Percentiles rank a stretch among this genome's conserved stretches.
Evolutionary conservation across 2,888 invertebrate genomes (phyloP).

Genomic region (Nomada flava): DNA sequence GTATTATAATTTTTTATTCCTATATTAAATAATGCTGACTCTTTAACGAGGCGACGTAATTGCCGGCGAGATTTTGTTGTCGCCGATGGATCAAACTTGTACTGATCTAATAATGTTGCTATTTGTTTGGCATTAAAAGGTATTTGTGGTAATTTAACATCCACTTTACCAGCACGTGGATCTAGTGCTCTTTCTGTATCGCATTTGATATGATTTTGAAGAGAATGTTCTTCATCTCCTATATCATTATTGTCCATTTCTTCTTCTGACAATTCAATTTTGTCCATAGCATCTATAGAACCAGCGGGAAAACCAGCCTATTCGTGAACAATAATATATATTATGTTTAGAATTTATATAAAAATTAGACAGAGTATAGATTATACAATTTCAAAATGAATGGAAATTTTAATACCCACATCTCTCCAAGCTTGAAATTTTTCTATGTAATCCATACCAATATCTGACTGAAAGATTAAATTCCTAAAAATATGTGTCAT

Average conservation of each 20-base stretch:
- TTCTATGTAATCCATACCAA: slow-evolving; percentile 88
- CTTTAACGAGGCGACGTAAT: slow-evolving; percentile 85
- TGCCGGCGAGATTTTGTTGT: slow-evolving; percentile 86
- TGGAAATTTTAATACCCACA: slow-evolving; percentile 81
- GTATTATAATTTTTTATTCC: slow-evolving; percentile 80
- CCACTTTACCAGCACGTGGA: slow-evolving; percentile 92
- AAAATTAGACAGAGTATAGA: neutral
- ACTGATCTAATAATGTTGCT: slow-evolving; percentile 85
- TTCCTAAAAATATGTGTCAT: slow-evolving; percentile 88
- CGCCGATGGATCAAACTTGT: slow-evolving; percentile 85
- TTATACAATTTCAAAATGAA: neutral
- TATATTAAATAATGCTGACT: slow-evolving; percentile 81
- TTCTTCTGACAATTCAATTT: slow-evolving; percentile 81
- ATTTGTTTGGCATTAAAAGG: slow-evolving; percentile 87
- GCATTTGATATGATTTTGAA: slow-evolving; percentile 39
- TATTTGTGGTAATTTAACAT: slow-evolving; percentile 90
- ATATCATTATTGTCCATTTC: slow-evolving; percentile 44
- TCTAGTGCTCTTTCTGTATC: slow-evolving; percentile 85
- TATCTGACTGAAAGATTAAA: slow-evolving; percentile 89
- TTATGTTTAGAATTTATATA: neutral
- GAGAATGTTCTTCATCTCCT: neutral
- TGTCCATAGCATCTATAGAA: slow-evolving; percentile 88
- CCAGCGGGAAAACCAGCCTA: slow-evolving; percentile 91
- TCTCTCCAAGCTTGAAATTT: slow-evolving; percentile 89
- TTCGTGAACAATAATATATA: slow-evolving; percentile 37